Base-by-base conservation (phyloP, 2,888 invertebrate species). In the Dryomyza anilis region DNA sequence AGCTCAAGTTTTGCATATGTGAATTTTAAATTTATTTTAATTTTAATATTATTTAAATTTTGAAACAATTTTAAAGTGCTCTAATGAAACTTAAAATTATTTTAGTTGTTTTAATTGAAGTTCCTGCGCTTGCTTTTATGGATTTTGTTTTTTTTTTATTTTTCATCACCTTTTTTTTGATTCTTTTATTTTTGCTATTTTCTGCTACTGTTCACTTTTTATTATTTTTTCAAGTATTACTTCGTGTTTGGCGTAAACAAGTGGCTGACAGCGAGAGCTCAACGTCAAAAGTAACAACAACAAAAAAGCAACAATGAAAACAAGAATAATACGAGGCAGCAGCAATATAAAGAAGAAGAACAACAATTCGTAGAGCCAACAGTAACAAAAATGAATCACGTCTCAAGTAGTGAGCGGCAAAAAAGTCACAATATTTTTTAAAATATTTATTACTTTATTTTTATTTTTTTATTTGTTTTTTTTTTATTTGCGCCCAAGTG, bases 371-470 rank as follows among this genome's bases (percentile, higher is more conserved):
- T n/a, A n/a, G n/a, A n/a, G n/a, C n/a, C 39, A 52, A 25, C n/a
- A 39, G 5, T 25, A 25, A 12, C 29, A 27, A 8, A 2, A 55
- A 53, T 62, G 62, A 62, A 30, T 62, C 62, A 62, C 33, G 61
- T 61, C 21, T 61, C 61, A 36, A 61, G 6, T 61, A 43, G 39
- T 30, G 6, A 30, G 27, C 14, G 25, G 8, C 3, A 39, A 39
- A 39, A 39, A 39, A 7, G 12, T 7, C 3, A n/a, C 33, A 33
- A 33, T 33, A 8, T 33, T 33, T 33, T 33, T 12, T 12, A 33
- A 50, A 19, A 45, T 27, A 25, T 50, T 50, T 50, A 43, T 43
- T 43, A 16, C 43, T 43, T 50, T 50, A 27, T 50, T 50, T 21
- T 48, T 48, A 25, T 25, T 50, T 25, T 50, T 50, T 50, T 21